phyloP scores from a whole-genome alignment of 37 sponge, comb jelly and placozoan genomes.

The Petrosia ficiformis region DNA sequence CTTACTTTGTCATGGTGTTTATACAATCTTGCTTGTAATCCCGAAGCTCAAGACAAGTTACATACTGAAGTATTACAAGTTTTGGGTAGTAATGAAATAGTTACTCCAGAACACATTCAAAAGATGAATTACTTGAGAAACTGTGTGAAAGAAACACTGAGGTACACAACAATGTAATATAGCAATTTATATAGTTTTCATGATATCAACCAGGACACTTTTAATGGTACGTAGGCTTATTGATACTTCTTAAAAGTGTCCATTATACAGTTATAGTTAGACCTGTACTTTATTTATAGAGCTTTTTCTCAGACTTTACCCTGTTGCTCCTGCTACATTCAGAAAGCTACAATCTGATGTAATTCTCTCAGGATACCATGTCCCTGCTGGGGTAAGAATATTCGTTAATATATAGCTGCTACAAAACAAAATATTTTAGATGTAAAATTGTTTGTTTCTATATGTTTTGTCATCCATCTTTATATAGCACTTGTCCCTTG shows the following conservation, averaged over 20 bases:
- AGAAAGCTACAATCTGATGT: constrained; percentile 18
- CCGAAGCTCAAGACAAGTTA: constrained; percentile 27
- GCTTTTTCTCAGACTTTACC: constrained; percentile 29
- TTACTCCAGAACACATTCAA: constrained; percentile 39
- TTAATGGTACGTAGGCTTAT: too few species aligned
- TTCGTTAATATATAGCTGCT: too few species aligned
- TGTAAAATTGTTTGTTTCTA: too few species aligned
- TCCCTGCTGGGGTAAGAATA: constrained; percentile 44
- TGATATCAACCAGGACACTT: too few species aligned
- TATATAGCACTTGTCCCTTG: too few species aligned
- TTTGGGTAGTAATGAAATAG: constrained; percentile 3
- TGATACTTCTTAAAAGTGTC: too few species aligned
- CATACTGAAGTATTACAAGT: constrained; percentile 13
- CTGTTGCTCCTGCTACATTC: constrained; percentile 4
- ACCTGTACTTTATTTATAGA: too few species aligned
- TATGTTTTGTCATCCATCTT: too few species aligned
- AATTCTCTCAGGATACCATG: constrained; percentile 41
- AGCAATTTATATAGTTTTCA: background rate
- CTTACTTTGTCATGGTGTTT: constrained; percentile 30
- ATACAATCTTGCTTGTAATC: constrained; percentile 40
- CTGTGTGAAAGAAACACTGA: constrained; percentile 51
- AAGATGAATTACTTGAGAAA: constrained; percentile 28
- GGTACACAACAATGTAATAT: constrained; percentile 20
- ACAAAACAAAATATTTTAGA: too few species aligned
- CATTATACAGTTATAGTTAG: too few species aligned